Base-by-base conservation (phyloP, 2,888 invertebrate genomes). In the Pterostichus niger region DNA sequence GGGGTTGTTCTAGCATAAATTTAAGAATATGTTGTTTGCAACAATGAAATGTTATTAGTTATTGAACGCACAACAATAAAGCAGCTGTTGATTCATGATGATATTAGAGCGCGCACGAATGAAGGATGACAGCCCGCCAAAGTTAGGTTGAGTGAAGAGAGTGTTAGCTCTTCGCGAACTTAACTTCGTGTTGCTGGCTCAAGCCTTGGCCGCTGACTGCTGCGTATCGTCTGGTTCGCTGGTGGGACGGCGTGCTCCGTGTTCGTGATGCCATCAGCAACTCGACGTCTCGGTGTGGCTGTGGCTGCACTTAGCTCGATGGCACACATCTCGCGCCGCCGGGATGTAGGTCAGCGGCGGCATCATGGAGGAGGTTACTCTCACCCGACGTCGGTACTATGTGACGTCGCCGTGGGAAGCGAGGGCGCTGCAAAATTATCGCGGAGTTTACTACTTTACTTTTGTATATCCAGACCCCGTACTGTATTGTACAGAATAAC, bases 221-320 rank as follows among this genome's bases (percentile, higher is more conserved):
- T 56, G 49, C 6, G 49, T 49, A 13, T 11, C 49, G 11, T 5
- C 44, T 11, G 44, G 40, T 40, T 40, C 40, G 40, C 40, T 6
- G 6, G 9, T 40, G 44, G 11, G 44, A 44, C 44, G 44, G 44
- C 49, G 13, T 11, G 49, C n/a, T 49, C 49, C 4, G 49, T 17
- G 56, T 56, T 9, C 13, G 56, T 15, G 56, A 17, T 17, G 15
- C 9, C 15, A 17, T 56, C 56, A 17, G 56, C 56, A 10, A 17
- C 13, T 56, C 49, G 11, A 5, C n/a, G 49, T 49, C 49, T 9
- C 40, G 24, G 52, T 56, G 46, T 75, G 49, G 15, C 49, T 46
- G 24, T 2, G 49, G 75, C 49, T 76, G 76, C 78, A 78, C 61
- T 78, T 78, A 46, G 78, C 78, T 78, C 61, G 40, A 61, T 78